These are phyloP conservation scores for Hanleya hanleyi DNA, from an alignment of 2,888 invertebrate genomes.

Conservation along the genomic window DNA sequence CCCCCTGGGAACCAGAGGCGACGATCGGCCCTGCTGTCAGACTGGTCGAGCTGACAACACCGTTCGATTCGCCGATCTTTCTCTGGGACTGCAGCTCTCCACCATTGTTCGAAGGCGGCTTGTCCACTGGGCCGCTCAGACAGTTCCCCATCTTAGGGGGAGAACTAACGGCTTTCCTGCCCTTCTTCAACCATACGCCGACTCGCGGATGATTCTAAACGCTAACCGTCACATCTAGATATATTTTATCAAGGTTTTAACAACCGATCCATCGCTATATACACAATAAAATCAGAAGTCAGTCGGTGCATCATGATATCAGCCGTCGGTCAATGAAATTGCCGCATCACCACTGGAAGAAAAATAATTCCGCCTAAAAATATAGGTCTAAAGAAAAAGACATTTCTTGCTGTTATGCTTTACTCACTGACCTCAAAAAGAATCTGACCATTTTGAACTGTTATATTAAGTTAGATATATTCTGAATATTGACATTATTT, in stretches of 20 bases:
- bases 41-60: not conserved
- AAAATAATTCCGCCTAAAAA: no score
- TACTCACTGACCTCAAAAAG: no score
- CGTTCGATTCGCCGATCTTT: constrained; percentile 6
- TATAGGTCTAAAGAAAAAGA: no score
- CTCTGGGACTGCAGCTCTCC: constrained; percentile 1
- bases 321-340: not conserved
- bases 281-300: not conserved
- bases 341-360: no score
- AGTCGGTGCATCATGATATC: constrained; percentile 1
- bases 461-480: no score
- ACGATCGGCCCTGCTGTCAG: not conserved
- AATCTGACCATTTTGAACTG: no score
- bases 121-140: constrained; percentile 4
- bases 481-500: no score
- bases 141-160: constrained; percentile 3
- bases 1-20: not conserved
- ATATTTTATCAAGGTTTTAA: not conserved
- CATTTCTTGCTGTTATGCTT: no score
- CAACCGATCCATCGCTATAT: not conserved
- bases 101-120: not conserved
- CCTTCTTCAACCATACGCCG: not conserved
- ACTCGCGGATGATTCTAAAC: not conserved
- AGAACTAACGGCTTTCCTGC: not conserved
- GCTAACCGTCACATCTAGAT: not conserved